Conservation (phyloP, 2,888 invertebrate species). For the Empis livida region DNA sequence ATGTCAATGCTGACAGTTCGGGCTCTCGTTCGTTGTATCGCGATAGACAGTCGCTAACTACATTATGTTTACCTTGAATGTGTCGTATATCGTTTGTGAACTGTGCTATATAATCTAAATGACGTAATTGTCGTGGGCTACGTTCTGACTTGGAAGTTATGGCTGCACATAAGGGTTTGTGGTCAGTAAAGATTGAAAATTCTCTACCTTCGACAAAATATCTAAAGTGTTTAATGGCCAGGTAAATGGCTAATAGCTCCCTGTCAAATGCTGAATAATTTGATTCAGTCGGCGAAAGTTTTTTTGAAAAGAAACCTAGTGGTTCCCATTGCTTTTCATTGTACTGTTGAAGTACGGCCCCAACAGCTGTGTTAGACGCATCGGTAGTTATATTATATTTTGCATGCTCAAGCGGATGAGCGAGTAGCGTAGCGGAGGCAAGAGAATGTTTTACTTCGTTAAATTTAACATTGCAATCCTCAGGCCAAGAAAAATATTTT, state of each 20-base stretch:
- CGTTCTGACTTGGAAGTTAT: conserved; percentile 15
- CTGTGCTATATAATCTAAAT: conserved; percentile 18
- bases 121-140: conserved; percentile 22
- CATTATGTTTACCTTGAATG: conserved; percentile 2
- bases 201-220: conserved; percentile 25
- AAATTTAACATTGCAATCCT: not conserved
- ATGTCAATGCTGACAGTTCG: not conserved
- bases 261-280: conserved; percentile 29
- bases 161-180: conserved; percentile 21
- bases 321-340: conserved; percentile 26
- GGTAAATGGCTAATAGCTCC: conserved; percentile 27
- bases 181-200: conserved; percentile 9
- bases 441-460: not conserved
- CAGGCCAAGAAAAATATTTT: not conserved
- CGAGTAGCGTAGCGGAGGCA: not conserved
- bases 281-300: conserved; percentile 23
- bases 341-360: conserved; percentile 26
- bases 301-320: conserved; percentile 25
- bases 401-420: not conserved
- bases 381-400: not conserved
- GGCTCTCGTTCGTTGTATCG: not conserved
- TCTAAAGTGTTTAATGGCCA: conserved; percentile 24
- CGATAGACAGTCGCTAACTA: conserved; percentile 4
- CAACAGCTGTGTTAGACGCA: conserved; percentile 27
- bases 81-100: conserved; percentile 3